Conservation (phyloP, 1,140 invertebrate genomes). For the Protaetia brevitarsis region DNA sequence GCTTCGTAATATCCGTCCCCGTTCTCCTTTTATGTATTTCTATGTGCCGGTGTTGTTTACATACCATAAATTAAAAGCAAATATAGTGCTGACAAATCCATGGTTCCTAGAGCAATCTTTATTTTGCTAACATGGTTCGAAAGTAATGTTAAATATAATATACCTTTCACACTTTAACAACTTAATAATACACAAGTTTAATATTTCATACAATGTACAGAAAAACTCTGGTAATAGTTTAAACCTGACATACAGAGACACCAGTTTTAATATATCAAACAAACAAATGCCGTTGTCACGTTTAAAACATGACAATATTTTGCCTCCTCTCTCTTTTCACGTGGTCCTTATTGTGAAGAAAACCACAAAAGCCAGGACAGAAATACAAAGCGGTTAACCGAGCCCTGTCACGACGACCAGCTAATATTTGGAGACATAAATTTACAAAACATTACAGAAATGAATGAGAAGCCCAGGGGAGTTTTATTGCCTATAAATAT, state of each 20-base stretch:
- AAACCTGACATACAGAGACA: slow-evolving; percentile 33
- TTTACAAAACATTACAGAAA: slow-evolving; percentile 45
- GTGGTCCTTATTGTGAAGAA: not conserved
- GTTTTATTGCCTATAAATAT: slow-evolving; percentile 39
- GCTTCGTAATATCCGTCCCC: not conserved
- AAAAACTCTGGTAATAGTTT: slow-evolving; percentile 37
- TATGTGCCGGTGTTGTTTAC: slow-evolving; percentile 2
- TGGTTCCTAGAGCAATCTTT: not conserved
- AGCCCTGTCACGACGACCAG: slow-evolving; percentile 38
- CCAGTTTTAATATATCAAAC: slow-evolving; percentile 32
- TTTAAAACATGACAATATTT: slow-evolving; percentile 38
- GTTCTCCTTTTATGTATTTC: not conserved
- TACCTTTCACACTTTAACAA: not conserved
- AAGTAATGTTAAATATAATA: not conserved
- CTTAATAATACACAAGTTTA: no score
- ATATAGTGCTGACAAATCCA: not conserved
- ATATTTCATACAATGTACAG: no score
- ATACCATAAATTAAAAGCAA: not conserved
- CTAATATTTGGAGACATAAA: slow-evolving; percentile 47
- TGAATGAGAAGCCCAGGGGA: slow-evolving; percentile 39
- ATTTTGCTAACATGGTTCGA: no score
- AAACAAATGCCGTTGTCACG: slow-evolving; percentile 37
- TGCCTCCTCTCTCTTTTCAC: slow-evolving; percentile 21
- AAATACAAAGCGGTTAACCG: slow-evolving; percentile 32
- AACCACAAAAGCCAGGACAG: slow-evolving; percentile 27